A percentile compares a stretch with the other conserved stretches of the same genome.
phyloP scores from a whole-genome alignment of 2,797 vertebrate genomes.

The Smutsia gigantea region DNA sequence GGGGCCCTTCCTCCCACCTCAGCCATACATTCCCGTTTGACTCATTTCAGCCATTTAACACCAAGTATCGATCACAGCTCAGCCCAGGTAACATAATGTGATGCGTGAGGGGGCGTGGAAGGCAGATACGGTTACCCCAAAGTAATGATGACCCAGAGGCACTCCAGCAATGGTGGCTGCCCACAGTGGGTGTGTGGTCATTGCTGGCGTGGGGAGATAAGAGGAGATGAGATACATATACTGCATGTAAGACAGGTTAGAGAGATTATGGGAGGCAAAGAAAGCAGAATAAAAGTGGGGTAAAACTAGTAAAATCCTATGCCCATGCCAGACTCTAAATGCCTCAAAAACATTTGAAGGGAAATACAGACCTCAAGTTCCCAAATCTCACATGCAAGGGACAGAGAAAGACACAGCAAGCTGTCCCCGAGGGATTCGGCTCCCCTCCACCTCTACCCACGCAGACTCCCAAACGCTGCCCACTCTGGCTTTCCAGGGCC shows the following conservation, averaged over 20 bases:
- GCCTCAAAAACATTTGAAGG: not conserved
- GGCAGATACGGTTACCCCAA: not conserved
- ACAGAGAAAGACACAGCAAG: not conserved
- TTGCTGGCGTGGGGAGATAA: rapidly evolving
- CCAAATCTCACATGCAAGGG: not conserved
- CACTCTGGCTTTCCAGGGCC: not conserved
- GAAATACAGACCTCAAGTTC: no score
- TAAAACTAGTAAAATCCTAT: not conserved
- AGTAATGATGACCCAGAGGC: not conserved
- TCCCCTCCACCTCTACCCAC: not conserved
- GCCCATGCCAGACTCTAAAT: not conserved
- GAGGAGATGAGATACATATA: rapidly evolving
- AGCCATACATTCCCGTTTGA: not conserved
- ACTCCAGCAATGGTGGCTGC: not conserved
- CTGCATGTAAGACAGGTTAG: not conserved
- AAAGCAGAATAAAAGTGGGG: not conserved
- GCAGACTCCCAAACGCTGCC: not conserved
- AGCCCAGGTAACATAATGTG: not conserved
- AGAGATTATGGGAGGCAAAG: not conserved
- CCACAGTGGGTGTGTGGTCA: not conserved
- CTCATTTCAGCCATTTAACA: not conserved
- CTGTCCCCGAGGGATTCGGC: not conserved
- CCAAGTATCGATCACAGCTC: not conserved
- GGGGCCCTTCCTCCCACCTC: not conserved
- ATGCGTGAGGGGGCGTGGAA: rapidly evolving